Base-by-base conservation (phyloP, 2,888 invertebrate species). In the Gastrophysa polygoni region DNA sequence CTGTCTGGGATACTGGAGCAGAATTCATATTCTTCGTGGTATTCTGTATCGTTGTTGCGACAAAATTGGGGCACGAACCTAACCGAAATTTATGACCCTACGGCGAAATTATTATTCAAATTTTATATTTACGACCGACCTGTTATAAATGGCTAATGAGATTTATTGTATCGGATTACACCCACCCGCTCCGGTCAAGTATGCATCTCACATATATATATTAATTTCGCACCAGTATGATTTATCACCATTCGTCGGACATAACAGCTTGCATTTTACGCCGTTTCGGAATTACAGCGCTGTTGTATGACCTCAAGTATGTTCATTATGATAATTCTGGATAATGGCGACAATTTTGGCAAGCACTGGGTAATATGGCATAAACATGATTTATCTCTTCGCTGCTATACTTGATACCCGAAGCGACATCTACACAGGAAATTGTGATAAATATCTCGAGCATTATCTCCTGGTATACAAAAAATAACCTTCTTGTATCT, bases 61-160 rank as follows among this genome's bases (percentile, higher is more conserved):
- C 43, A 54, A 43, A 21, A 54, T 11, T 38, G 14, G 38, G 38
- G n/a, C 38, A 43, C 43, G 43, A 24, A 28, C 44, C 54, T 43
- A 38, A 44, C 54, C 14, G 24, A 62, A 68, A 70, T 70, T 70
- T 69, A 70, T 64, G 38, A 61, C 65, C 32, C 52, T 59, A 64
- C 60, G 38, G 14, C 64, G 57, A 67, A 63, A 66, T 66, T 59
- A 69, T 69, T 69, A 69, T 68, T 64, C 66, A 67, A 68, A 68
- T 71, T 66, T 69, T 59, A 66, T 68, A 69, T 71, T 71, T 71
- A 69, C 66, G 63, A 66, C 67, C 71, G 65, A 65, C 63, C 67
- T 68, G 69, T 65, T 68, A 65, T 64, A 62, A 66, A 67, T 59
- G 65, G 59, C 61, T 69, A 70, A 69, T 71, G 64, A 68, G 68